Evolutionary conservation across 2,113 vertebrate genomes (phyloP).

Genomic region (Chiloscyllium plagiosum): DNA sequence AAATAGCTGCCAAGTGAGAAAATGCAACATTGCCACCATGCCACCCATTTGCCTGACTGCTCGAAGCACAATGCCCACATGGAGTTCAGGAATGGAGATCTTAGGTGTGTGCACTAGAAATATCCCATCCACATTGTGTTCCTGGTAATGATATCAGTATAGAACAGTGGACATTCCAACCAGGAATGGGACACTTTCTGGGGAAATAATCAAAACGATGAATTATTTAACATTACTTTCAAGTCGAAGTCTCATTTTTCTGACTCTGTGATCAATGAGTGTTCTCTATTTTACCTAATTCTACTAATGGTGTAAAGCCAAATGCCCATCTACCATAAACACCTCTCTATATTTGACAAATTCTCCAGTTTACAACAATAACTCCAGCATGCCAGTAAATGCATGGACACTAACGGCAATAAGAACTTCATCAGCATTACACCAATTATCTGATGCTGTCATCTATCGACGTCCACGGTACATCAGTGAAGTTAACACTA

Average conservation of each 20-base stretch:
- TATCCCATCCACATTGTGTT: background rate
- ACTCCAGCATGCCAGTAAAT: background rate
- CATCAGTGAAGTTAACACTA: background rate
- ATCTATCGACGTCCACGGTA: background rate
- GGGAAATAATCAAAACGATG: background rate
- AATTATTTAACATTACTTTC: slow-evolving; percentile 13
- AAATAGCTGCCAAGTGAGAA: no score
- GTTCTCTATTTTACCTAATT: background rate
- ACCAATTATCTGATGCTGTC: background rate
- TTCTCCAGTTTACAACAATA: background rate
- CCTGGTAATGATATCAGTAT: background rate
- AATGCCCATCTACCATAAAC: background rate
- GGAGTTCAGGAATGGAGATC: background rate
- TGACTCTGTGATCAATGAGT: background rate
- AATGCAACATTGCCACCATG: no score
- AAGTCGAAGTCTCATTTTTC: background rate
- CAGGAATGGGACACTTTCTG: background rate
- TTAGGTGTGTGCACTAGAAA: background rate
- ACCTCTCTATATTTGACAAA: background rate
- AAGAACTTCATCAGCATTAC: background rate
- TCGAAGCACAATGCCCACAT: background rate
- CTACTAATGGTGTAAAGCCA: background rate
- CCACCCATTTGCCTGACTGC: no score
- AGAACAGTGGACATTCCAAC: background rate
- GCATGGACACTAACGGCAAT: background rate